Base-by-base conservation (phyloP, 2,113 vertebrate genomes). In the Bettongia penicillata region DNA sequence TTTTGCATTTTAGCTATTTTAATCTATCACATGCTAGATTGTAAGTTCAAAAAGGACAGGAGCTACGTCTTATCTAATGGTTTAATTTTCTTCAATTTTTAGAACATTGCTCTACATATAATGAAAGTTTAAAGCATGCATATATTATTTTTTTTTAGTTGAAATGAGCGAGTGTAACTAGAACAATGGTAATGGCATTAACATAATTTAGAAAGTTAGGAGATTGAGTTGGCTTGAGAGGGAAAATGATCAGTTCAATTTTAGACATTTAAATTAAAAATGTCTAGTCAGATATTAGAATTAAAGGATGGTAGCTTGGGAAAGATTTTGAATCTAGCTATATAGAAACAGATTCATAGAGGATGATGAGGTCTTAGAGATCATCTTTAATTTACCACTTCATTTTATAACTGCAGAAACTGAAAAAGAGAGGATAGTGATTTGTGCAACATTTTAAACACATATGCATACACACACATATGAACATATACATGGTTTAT, bases 181-280 rank as follows among this genome's bases (percentile, higher is more conserved):
- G 68, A 31, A 90, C 53, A 96, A 95, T 95, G 94, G 31, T 25
- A 1, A 53, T n/a, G n/a, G 91, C 50, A 52, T 93, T 95, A 93
- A 89, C 43, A 93, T 28, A 93, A 93, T 68, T 43, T 93, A 23
- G 93, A 12, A 90, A 96, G 47, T 96, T 50, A 95, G 84, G 23
- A 94, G 91, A 48, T 57, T 77, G 48, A 92, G 8, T 28, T 94
- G 3, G 14, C 23, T 97, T 94, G 89, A 68, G 48, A 89, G 91
- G 95, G 95, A 95, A 95, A 28, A 91, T 91, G 51, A 94, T 92
- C 91, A 37, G 11, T 37, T 68, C 4, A 37, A 5, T 68, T 68
- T 68, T 68, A 68, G 61, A 37, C 31, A 16, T n/a, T n/a, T 77
- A 77, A 77, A 7, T 77, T 37, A 37, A 77, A 19, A n/a, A 77